Base-by-base conservation (phyloP, 2,888 invertebrate genomes). In the Leucophenga montana region DNA sequence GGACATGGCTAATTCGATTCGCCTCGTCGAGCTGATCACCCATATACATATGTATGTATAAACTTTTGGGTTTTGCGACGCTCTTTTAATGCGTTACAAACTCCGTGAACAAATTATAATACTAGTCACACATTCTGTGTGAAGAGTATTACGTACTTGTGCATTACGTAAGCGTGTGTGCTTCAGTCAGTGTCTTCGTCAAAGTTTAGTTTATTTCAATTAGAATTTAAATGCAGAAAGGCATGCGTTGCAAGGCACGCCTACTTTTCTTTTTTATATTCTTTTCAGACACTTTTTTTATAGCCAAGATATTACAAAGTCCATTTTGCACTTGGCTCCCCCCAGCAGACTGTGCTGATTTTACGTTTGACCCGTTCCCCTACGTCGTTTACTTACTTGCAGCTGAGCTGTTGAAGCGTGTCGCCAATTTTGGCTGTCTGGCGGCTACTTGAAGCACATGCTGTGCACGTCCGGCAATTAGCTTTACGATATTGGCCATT, bases 401-500 rank as follows among this genome's bases (percentile, higher is more conserved):
- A 62, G 73, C 77, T 72, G 81, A 82, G 71, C 72, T 71, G 70
- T 74, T 78, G 73, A 88, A 70, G 70, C 83, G 79, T 50, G 82
- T 76, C 57, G 79, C 77, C 54, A 85, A 73, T 69, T 82, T 80
- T 39, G 86, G 78, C 74, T 84, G 84, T 44, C 83, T 85, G 62
- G 85, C 78, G 31, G 83, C 81, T 64, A 77, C 77, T 74, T 84
- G 85, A 44, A 87, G 74, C 59, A 88, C 67, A 61, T 78, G 75
- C 66, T 86, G 86, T 64, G 82, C 82, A 76, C 88, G 86, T 69
- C 82, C 80, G 59, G 84, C 80, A 53, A 88, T 75, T 39, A 87
- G 76, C 77, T 87, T 88, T 73, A 84, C 84, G 82, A 88, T 78
- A 75, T 85, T 87, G 76, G 88, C 86, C 88, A 88, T 88, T 69